Evolutionary conservation across 2,888 invertebrate species (phyloP), one percentile per base, ranked within the genome.

Genomic region (Chalcosyrphus nemorum): DNA sequence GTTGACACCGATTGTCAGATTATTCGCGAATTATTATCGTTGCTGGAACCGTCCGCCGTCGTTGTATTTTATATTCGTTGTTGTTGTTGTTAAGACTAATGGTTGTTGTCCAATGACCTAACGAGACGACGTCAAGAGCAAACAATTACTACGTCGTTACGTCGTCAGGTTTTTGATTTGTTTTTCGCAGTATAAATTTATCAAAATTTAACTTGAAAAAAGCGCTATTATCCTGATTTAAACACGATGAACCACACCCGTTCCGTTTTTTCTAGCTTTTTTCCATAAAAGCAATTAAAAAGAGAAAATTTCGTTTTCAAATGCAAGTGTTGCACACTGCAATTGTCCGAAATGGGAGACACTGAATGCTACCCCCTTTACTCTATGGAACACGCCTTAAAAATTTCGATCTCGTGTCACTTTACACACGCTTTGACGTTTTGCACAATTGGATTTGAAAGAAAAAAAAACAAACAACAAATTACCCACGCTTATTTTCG

Each of bases 251-350:
- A 77, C 76, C 81, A 71, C 81, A 77, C 77, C 81, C 81, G 81
- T 47, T 54, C 27, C 9, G 32, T 32, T 47, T 63, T 63, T 72
- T 35, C n/a, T n/a, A n/a, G 27, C 24, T 57, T 57, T 57, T 29
- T 57, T 66, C 68, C 54, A 45, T 50, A 57, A 56, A 47, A 63
- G 50, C 59, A 47, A 68, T 54, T 59, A 38, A 61, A n/a, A 54
- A 56, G 27, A 43, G 19, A 41, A 81, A 70, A 63, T 80, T 74
- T 75, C 45, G 74, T 52, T 75, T 84, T 59, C 68, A 70, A 80
- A 59, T 70, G 63, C 52, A 80, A 80, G 70, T 80, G 84, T 84
- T 80, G 84, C 84, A 84, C 80, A 68, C 66, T 78, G 72, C 61
- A 82, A 82, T 56, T 71, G 63, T 43, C 47, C 75, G n/a, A 29